phyloP scores from a whole-genome alignment of 2,797 vertebrate genomes.

The Tachyglossus aculeatus region DNA sequence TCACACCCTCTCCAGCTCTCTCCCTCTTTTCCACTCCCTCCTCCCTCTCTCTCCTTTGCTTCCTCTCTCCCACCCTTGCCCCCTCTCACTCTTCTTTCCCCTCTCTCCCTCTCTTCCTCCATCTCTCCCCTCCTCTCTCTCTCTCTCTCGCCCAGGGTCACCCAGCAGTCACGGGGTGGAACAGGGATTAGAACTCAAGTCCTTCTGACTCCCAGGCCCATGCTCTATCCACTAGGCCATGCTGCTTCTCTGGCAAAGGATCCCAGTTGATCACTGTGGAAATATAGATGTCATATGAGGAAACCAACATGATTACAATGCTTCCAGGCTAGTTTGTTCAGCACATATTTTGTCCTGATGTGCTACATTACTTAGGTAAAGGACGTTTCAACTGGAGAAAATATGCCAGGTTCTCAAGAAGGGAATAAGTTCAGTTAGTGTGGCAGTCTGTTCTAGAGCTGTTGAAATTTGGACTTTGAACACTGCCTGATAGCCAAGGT shows the following conservation, averaged over 20 bases:
- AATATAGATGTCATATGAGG: constrained; percentile 36
- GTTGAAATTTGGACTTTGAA: constrained; percentile 20
- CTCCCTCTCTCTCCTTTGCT: neutral
- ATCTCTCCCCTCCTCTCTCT: neutral
- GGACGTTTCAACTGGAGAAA: constrained; percentile 23
- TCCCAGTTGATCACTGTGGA: neutral
- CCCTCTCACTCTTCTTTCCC: neutral
- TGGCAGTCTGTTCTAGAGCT: constrained; percentile 30
- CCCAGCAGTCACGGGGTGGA: too few relatives aligned
- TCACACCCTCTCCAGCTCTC: neutral
- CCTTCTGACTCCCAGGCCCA: too few relatives aligned
- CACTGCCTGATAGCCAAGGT: constrained; percentile 26
- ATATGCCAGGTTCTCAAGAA: constrained; percentile 42
- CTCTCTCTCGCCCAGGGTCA: neutral
- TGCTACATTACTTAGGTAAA: constrained; percentile 15
- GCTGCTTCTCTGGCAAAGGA: constrained; percentile 19
- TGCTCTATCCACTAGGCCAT: too few relatives aligned
- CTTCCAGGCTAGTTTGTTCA: neutral
- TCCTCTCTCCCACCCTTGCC: neutral
- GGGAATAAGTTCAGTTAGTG: constrained; percentile 38
- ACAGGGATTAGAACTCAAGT: too few relatives aligned
- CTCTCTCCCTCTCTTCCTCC: neutral
- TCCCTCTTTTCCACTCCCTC: neutral
- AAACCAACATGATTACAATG: constrained; percentile 17
- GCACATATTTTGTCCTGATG: constrained; percentile 27